These are phyloP conservation scores for Eunapius fragilis DNA, from an alignment of 37 sponge, comb jelly and placozoan genomes.

Conservation along the genomic window DNA sequence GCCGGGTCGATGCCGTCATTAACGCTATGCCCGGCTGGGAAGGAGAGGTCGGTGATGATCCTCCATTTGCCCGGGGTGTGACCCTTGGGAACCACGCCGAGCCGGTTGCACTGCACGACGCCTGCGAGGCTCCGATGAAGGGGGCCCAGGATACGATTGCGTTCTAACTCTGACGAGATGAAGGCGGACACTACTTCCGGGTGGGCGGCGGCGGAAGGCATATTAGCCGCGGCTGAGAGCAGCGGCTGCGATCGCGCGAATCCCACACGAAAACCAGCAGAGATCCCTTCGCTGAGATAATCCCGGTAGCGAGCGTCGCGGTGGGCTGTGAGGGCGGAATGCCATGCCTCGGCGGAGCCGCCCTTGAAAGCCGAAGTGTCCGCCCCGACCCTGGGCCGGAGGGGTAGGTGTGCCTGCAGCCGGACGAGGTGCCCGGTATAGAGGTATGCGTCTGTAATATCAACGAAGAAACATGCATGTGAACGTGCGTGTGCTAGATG, in stretches of 20 bases:
- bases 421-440: too few species aligned
- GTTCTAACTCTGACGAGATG: background rate
- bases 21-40: slow-evolving; percentile 19
- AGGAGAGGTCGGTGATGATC: slow-evolving; percentile 36
- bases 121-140: background rate
- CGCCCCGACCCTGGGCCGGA: too few species aligned
- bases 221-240: background rate
- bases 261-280: background rate
- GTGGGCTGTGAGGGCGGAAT: background rate
- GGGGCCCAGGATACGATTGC: slow-evolving; percentile 25
- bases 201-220: slow-evolving; percentile 8
- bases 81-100: slow-evolving; percentile 37
- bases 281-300: background rate
- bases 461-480: too few species aligned
- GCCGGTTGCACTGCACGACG: slow-evolving; percentile 24
- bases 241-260: slow-evolving; percentile 2
- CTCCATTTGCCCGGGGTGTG: slow-evolving; percentile 29
- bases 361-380: too few species aligned
- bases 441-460: too few species aligned
- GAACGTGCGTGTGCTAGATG: too few species aligned
- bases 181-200: slow-evolving; percentile 5
- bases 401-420: too few species aligned
- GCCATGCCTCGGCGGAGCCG: background rate
- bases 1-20: slow-evolving; percentile 41
- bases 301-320: background rate